phyloP scores from a whole-genome alignment of 2,888 invertebrate genomes.

The Leptopilina myrica region DNA sequence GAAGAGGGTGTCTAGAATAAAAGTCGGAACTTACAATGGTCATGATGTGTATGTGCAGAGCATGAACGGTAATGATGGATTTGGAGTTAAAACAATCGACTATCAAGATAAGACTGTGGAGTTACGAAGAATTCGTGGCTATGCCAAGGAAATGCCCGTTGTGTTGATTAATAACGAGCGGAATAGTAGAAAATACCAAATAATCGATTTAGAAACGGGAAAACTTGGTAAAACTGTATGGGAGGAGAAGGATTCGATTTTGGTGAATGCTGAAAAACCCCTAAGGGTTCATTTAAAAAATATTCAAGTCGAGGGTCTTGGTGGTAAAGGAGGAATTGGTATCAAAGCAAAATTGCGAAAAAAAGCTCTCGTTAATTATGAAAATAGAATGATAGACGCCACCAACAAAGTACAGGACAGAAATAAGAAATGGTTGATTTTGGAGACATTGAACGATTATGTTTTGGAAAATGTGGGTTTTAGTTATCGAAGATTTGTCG shows the following conservation, averaged over 20 bases:
- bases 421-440: too few relatives aligned
- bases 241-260: background rate
- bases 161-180: background rate
- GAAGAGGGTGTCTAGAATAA: background rate
- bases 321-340: background rate
- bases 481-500: background rate
- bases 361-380: too few relatives aligned
- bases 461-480: background rate
- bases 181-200: background rate
- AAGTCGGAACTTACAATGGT: background rate
- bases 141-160: background rate
- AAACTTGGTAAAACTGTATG: background rate
- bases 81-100: background rate
- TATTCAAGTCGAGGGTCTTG: background rate
- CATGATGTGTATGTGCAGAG: background rate
- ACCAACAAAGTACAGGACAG: too few relatives aligned
- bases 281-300: background rate
- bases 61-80: background rate
- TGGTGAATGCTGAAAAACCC: background rate
- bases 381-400: background rate
- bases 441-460: background rate
- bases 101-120: background rate
- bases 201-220: background rate
- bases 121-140: background rate
- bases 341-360: background rate